Conservation (phyloP, 2,888 invertebrate genomes). For the Andrena haemorrhoa region DNA sequence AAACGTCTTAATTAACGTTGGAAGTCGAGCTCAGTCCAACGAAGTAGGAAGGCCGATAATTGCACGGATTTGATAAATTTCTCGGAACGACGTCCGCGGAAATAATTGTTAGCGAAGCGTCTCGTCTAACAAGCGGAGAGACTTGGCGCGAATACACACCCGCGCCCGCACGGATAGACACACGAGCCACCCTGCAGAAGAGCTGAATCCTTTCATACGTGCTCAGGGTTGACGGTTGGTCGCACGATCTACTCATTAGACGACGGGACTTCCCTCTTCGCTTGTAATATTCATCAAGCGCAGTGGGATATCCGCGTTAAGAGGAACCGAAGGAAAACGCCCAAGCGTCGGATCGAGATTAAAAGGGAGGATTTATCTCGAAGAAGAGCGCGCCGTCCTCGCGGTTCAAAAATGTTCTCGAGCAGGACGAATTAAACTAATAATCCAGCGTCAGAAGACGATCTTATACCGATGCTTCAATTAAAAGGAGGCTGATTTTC, state of each 20-base stretch:
- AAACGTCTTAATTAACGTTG: slow-evolving; percentile 3
- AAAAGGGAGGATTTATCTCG: slow-evolving; percentile 63
- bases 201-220: slow-evolving; percentile 41
- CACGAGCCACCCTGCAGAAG: neutral
- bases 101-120: slow-evolving; percentile 60
- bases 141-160: neutral
- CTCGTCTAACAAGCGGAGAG: slow-evolving; percentile 56
- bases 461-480: too few relatives aligned
- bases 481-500: too few relatives aligned
- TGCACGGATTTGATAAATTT: slow-evolving; percentile 41
- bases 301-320: slow-evolving; percentile 46
- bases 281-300: slow-evolving; percentile 74
- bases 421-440: too few relatives aligned
- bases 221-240: slow-evolving; percentile 61
- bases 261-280: slow-evolving; percentile 54
- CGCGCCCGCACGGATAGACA: neutral
- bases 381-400: slow-evolving; percentile 9
- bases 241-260: slow-evolving; percentile 73
- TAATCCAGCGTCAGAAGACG: too few relatives aligned
- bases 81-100: slow-evolving; percentile 40
- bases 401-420: too few relatives aligned
- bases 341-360: slow-evolving; percentile 65
- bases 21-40: neutral
- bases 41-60: slow-evolving; percentile 18
- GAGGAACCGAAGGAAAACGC: slow-evolving; percentile 63